phyloP scores from a whole-genome alignment of 2,888 invertebrate species.

The Hyalella azteca region DNA sequence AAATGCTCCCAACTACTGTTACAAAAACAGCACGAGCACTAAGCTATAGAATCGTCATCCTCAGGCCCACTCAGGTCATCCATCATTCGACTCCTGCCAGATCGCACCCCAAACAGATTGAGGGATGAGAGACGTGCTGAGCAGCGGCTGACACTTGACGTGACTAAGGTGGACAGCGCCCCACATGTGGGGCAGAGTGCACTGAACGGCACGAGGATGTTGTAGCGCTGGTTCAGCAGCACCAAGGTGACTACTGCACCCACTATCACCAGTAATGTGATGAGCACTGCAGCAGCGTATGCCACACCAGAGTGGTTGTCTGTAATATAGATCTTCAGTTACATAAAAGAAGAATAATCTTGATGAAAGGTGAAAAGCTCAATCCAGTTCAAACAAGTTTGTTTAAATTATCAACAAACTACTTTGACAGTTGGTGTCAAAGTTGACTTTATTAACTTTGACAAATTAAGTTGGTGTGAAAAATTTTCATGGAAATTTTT shows the following conservation, averaged over 20 bases:
- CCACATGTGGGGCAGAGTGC: slow-evolving; percentile 28
- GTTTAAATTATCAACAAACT: not conserved
- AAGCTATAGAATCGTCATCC: not conserved
- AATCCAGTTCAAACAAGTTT: not conserved
- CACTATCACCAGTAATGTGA: not conserved
- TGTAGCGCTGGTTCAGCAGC: slow-evolving; percentile 6
- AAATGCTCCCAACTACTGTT: not conserved
- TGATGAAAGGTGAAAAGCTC: not conserved
- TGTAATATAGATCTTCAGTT: not conserved
- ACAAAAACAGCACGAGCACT: not conserved
- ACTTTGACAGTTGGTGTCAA: not conserved
- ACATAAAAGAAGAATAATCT: not conserved
- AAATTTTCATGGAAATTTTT: not conserved
- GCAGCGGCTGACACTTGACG: not conserved
- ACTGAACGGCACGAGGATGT: slow-evolving; percentile 17
- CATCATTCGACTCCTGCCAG: slow-evolving; percentile 25
- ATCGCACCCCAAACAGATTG: slow-evolving; percentile 25
- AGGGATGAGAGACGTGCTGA: not conserved
- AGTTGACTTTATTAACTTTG: not conserved
- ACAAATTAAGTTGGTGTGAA: not conserved
- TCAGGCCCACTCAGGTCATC: slow-evolving; percentile 17
- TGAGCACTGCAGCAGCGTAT: not conserved
- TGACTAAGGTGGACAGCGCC: not conserved
- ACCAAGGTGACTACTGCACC: not conserved
- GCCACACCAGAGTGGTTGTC: not conserved